phyloP scores from a whole-genome alignment of 1,140 invertebrate species.

The Augochlora pura region DNA sequence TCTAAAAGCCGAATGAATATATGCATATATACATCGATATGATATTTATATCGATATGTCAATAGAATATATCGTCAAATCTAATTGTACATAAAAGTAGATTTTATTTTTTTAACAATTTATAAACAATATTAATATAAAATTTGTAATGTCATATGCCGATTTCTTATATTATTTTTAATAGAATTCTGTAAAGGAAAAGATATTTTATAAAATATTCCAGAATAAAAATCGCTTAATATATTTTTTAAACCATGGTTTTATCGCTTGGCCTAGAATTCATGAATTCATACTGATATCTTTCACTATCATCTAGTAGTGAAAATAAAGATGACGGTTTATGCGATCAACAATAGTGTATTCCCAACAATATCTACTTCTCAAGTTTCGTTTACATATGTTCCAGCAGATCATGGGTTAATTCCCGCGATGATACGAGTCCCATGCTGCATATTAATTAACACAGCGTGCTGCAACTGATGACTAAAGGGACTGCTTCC shows the following conservation, averaged over 20 bases:
- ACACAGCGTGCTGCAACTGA: background rate
- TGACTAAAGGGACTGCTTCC: no score
- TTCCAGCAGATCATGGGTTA: slow-evolving; percentile 46
- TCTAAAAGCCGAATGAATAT: slow-evolving; percentile 26
- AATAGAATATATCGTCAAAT: no score
- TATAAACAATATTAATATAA: background rate
- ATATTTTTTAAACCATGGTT: background rate
- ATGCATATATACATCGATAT: background rate
- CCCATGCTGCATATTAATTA: background rate
- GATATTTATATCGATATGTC: no score
- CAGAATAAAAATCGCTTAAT: slow-evolving; percentile 19
- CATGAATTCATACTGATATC: no score
- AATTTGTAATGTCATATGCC: slow-evolving; percentile 8
- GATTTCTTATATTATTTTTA: slow-evolving; percentile 2
- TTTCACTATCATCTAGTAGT: no score
- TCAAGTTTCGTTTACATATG: slow-evolving; percentile 50
- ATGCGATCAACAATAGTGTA: background rate
- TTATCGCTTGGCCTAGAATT: background rate
- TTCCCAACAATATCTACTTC: slow-evolving; percentile 1
- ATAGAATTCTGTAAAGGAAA: background rate
- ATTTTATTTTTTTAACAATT: slow-evolving; percentile 9
- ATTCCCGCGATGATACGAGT: slow-evolving; percentile 40
- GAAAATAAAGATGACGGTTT: slow-evolving; percentile 18
- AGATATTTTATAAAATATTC: slow-evolving; percentile 18
- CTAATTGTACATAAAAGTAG: slow-evolving; percentile 32